Evolutionary conservation across 2,888 invertebrate genomes (phyloP).

Genomic region (Coleophora deauratella): DNA sequence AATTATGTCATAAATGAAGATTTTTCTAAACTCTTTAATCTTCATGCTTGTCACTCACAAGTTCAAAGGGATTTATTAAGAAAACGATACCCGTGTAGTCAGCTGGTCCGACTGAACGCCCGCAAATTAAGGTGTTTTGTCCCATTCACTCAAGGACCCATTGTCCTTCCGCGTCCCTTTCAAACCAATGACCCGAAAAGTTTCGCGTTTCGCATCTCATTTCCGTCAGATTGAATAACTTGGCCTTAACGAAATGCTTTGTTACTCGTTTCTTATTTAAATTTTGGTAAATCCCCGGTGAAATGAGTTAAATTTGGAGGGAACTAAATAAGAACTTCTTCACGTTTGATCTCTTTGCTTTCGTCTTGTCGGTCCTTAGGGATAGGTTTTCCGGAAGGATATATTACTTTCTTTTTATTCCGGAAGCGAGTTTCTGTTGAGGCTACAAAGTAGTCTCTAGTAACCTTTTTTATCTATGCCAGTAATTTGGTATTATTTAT

Average conservation of each 20-base stretch:
- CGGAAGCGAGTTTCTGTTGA: no score
- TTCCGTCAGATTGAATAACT: constrained; percentile 41
- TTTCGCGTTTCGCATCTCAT: constrained; percentile 37
- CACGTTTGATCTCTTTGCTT: constrained; percentile 17
- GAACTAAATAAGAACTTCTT: constrained; percentile 22
- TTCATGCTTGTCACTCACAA: no score
- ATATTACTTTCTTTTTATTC: no score
- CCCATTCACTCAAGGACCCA: not conserved
- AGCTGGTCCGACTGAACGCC: not conserved
- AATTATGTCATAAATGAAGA: no score
- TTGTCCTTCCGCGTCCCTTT: constrained; percentile 3
- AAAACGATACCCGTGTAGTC: no score
- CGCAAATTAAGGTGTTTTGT: constrained; percentile 4
- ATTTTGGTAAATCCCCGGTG: constrained; percentile 34
- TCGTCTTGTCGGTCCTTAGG: not conserved
- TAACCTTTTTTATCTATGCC: no score
- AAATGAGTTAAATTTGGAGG: constrained; percentile 22
- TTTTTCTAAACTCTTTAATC: no score
- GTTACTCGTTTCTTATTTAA: constrained; percentile 35
- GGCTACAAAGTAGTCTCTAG: no score
- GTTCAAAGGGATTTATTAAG: no score
- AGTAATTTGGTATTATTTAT: no score
- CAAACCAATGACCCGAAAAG: constrained; percentile 25
- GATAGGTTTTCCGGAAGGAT: no score
- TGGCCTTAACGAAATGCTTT: constrained; percentile 41